Conservation (phyloP, 2,888 invertebrate species). For the Dasysyrphus tricinctus region DNA sequence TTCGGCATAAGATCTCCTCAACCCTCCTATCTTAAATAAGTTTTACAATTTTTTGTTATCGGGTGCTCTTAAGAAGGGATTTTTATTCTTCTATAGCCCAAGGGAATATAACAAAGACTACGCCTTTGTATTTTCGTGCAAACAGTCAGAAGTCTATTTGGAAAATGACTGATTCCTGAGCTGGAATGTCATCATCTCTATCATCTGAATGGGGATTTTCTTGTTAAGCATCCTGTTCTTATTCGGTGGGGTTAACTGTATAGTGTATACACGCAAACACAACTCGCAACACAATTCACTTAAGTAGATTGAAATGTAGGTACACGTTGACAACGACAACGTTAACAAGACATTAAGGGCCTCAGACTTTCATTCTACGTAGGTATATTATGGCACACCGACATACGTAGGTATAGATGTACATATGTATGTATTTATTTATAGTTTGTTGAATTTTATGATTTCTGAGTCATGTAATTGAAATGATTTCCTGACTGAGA, state of each 20-base stretch:
- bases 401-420: not conserved
- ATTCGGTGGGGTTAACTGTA: constrained; percentile 26
- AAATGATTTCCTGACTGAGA: constrained; percentile 68
- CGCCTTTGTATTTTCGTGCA: constrained; percentile 58
- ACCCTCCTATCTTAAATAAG: constrained; percentile 63
- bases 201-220: constrained; percentile 69
- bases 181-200: constrained; percentile 70
- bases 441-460: constrained; percentile 59
- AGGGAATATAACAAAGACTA: constrained; percentile 57
- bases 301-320: constrained; percentile 74
- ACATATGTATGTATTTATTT: not conserved
- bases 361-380: constrained; percentile 39
- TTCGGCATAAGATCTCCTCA: not conserved
- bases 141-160: constrained; percentile 71
- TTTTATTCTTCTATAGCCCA: constrained; percentile 36
- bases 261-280: constrained; percentile 63
- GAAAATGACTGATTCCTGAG: constrained; percentile 73
- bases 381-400: not conserved
- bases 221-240: constrained; percentile 61
- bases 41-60: constrained; percentile 65
- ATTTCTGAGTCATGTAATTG: constrained; percentile 73
- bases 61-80: constrained; percentile 57
- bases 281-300: constrained; percentile 75
- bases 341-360: constrained; percentile 61
- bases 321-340: constrained; percentile 55